Conservation (phyloP, 2,888 invertebrate species). For the Vandiemenella viatica region DNA sequence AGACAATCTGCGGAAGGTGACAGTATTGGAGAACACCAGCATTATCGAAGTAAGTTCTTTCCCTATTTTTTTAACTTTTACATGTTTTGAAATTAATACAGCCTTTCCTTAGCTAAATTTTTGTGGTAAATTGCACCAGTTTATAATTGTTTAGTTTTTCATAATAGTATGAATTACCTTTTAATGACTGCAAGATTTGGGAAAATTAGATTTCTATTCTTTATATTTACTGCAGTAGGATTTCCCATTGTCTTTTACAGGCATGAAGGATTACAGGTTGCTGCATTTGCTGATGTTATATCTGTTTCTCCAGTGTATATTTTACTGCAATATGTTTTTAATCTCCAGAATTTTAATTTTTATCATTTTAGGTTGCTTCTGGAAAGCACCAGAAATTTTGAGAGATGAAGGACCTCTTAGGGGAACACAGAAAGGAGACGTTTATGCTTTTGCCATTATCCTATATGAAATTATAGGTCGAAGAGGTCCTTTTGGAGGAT, state of each 20-base stretch:
- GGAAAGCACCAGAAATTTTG: slow-evolving; percentile 91
- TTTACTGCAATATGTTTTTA: slow-evolving; percentile 6
- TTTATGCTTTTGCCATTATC: slow-evolving; percentile 93
- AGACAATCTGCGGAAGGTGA: slow-evolving; percentile 75
- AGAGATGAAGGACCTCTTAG: slow-evolving; percentile 38
- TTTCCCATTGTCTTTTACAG: too few species aligned
- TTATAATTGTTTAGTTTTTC: too few species aligned
- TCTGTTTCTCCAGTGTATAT: too few species aligned
- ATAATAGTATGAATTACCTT: too few species aligned
- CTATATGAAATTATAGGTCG: slow-evolving; percentile 86
- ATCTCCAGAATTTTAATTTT: not conserved
- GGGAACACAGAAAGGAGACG: slow-evolving; percentile 82
- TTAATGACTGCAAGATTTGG: too few species aligned
- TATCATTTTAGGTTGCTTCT: slow-evolving; percentile 58
- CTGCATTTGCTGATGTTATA: not conserved
- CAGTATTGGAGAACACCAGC: slow-evolving; percentile 80
- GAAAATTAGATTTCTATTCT: too few species aligned
- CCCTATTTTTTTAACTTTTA: too few species aligned
- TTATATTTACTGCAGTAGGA: too few species aligned
- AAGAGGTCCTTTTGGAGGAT: slow-evolving; percentile 75
- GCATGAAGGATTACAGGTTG: too few species aligned
- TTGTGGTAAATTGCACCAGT: too few species aligned
- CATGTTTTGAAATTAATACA: too few species aligned
- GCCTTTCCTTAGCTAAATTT: too few species aligned
- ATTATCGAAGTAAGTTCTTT: slow-evolving; percentile 77